Base-by-base conservation (phyloP, 2,113 vertebrate genomes). In the Rhabdomys dilectus region DNA sequence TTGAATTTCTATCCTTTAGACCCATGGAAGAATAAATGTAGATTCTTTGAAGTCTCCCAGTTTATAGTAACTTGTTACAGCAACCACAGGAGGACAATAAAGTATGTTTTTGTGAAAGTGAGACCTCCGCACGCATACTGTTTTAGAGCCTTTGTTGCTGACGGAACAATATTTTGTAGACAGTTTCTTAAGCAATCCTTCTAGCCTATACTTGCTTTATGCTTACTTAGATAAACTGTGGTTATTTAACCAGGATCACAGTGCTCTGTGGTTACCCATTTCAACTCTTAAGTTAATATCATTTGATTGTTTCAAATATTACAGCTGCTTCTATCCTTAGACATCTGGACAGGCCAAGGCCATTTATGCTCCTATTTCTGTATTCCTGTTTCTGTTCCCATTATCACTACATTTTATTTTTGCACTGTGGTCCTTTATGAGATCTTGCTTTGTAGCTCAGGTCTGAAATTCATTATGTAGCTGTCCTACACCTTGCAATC, bases 51-150 rank as follows among this genome's bases (percentile, higher is more conserved):
- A 29, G 26, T 45, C 58, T 85, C 60, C 58, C 26, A 64, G 39
- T 31, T 64, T 64, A 85, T 42, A 60, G n/a, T 64, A 85, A 64
- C 60, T 81, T 95, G 13, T 78, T 51, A 88, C 1, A 56, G 34
- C 22, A 91, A 39, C 31, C 77, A 39, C 75, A 64, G n/a, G 78
- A 94, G 89, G 64, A 36, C 36, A 89, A 80, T 48, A 62, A 10
- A 89, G 68, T 66, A n/a, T 86, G 29, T 89, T 90, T 36, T 91
- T 89, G 51, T 16, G 82, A 91, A 53, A 87, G 75, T 66, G 45
- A 64, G n/a, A 19, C n/a, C 81, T 16, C 56, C 2, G 22, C 15
- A 31, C 19, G 60, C 22, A 2, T 7, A 84, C 53, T 26, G n/a
- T 42, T 62, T 84, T 5, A 84, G 29, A 62, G 42, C 13, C 56